Percentiles rank a stretch among this genome's conserved stretches.
phyloP scores from a whole-genome alignment of 2,113 vertebrate genomes.

The Cichladusa arquata region DNA sequence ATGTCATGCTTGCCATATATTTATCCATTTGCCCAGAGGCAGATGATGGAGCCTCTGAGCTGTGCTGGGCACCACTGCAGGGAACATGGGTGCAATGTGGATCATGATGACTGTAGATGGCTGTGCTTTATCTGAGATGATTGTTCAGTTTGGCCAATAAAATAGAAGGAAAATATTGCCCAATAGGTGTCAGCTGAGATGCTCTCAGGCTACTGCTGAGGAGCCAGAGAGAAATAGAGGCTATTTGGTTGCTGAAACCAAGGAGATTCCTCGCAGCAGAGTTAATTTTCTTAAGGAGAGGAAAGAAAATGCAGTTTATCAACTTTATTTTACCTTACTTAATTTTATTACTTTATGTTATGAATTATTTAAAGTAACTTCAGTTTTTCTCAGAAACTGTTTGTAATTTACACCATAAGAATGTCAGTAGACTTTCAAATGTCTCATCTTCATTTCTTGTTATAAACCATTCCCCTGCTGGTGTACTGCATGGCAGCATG shows the following conservation, averaged over 20 bases:
- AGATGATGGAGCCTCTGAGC: not conserved
- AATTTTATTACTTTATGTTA: not conserved
- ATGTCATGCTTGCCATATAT: rapidly evolving
- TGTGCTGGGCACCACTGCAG: not conserved
- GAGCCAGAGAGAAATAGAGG: not conserved
- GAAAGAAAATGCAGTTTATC: not conserved
- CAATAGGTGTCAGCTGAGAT: not conserved
- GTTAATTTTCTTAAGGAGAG: not conserved
- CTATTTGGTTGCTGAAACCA: not conserved
- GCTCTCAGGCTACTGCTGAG: not conserved
- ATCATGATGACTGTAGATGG: not conserved
- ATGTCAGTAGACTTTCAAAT: not conserved
- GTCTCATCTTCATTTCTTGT: not conserved
- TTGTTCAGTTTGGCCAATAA: not conserved
- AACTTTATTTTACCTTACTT: not conserved
- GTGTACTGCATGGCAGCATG: not conserved
- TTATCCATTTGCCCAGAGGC: not conserved
- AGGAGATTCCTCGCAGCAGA: not conserved
- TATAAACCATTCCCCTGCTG: not conserved
- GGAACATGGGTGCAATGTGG: rapidly evolving
- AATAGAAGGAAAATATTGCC: not conserved
- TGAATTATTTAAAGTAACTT: not conserved
- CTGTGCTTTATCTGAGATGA: not conserved
- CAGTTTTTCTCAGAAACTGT: not conserved
- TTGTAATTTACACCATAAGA: rapidly evolving